These are phyloP conservation scores for Chloropsis cyanopogon DNA, from an alignment of 2,113 vertebrate genomes.

Conservation along the genomic window DNA sequence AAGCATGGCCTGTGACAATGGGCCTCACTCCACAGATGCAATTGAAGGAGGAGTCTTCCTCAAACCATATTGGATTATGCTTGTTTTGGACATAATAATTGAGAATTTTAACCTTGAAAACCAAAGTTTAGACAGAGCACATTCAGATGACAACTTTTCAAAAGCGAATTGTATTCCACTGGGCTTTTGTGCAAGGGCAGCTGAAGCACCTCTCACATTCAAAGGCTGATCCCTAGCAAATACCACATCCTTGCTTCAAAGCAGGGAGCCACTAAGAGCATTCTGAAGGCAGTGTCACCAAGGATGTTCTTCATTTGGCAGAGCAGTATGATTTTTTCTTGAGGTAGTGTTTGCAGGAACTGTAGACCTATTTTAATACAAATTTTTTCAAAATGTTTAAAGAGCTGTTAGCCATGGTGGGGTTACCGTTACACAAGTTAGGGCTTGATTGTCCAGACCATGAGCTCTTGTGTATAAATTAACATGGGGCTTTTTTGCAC, in stretches of 20 bases:
- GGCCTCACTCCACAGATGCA: background rate
- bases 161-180: background rate
- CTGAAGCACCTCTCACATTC: background rate
- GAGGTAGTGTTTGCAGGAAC: background rate
- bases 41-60: background rate
- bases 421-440: background rate
- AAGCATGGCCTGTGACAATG: background rate
- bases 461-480: background rate
- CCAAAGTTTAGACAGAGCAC: background rate
- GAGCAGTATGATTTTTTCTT: background rate
- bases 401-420: background rate
- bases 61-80: background rate
- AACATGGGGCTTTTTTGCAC: background rate
- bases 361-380: background rate
- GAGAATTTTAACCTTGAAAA: background rate
- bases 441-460: background rate
- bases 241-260: background rate
- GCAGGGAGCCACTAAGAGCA: background rate
- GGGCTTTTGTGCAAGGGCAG: background rate
- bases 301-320: background rate
- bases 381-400: background rate
- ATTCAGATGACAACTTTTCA: background rate
- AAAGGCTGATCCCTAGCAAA: background rate
- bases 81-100: background rate
- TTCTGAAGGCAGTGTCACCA: background rate